Base-by-base conservation (phyloP, 2,797 vertebrate species). In the Danionella dracula region DNA sequence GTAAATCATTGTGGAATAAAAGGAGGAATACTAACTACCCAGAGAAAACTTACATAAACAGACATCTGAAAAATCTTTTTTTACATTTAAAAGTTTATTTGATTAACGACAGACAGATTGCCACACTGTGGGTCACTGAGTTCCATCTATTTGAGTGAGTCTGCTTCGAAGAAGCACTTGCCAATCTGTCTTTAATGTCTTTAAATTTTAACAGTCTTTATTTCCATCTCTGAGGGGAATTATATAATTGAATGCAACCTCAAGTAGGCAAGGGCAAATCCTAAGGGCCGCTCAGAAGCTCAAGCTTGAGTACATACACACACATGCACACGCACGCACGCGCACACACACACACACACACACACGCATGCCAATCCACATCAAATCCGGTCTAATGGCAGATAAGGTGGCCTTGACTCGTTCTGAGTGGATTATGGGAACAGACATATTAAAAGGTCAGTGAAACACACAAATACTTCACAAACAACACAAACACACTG, bases 341-440 rank as follows among this genome's bases (percentile, higher is more conserved):
- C 9, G 5, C 9, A 27, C 23, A 55, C 35, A 42, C 32, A 27
- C 41, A 38, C 40, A 32, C 42, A 50, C 34, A 44, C 46, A 45
- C 45, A 48, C 21, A 50, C 13, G 29, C 27, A 42, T n/a, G 32
- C 38, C 37, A 32, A 31, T 23, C 50, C 7, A 66, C 23, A 58
- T 56, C n/a, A 75, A 68, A 68, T 60, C 48, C 53, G 34, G 57
- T 57, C 38, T 67, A 40, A 70, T 70, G 56, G 34, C 42, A 64
- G 54, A 75, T 40, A 64, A 71, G 54, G 59, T 68, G 61, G 54
- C 54, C 13, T 49, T 23, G 45, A 21, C 32, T 27, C 55, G 40
- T 35, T 40, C 21, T 8, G 32, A 64, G 60, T 65, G 46, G 71
- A 64, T 68, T 72, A 63, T 58, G 42, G 64, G 37, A 56, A 68